phyloP scores from a whole-genome alignment of 1,140 invertebrate species.

The Calephelis virginiensis region DNA sequence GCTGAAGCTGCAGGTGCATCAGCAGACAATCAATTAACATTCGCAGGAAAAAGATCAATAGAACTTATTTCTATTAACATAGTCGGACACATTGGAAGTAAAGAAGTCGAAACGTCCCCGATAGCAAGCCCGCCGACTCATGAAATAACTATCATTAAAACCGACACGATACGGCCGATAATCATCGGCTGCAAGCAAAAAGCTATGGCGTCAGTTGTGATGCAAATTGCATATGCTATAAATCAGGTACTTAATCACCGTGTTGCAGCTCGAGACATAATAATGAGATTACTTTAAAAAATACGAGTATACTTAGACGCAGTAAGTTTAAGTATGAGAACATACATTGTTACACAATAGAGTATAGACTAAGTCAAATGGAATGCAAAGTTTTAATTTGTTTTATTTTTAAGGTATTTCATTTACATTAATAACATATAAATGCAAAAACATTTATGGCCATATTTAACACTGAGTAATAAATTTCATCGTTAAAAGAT shows the following conservation, averaged over 20 bases:
- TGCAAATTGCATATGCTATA: constrained; percentile 75
- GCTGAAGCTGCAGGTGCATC: constrained; percentile 36
- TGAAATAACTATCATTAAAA: constrained; percentile 75
- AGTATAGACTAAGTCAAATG: neutral
- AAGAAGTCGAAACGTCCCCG: constrained; percentile 71
- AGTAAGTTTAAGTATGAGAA: constrained; percentile 35
- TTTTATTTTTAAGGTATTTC: neutral
- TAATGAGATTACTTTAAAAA: constrained; percentile 76
- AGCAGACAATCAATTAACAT: constrained; percentile 68
- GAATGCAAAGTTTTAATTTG: neutral
- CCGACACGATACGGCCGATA: constrained; percentile 74
- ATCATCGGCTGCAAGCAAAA: constrained; percentile 70
- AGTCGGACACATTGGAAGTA: constrained; percentile 72
- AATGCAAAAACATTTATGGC: neutral
- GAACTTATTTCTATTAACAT: constrained; percentile 65
- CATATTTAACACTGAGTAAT: too few relatives aligned
- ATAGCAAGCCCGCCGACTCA: constrained; percentile 66
- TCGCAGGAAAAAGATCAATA: constrained; percentile 50
- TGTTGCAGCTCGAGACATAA: constrained; percentile 54
- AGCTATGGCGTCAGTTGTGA: constrained; percentile 64
- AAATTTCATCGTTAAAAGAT: too few relatives aligned
- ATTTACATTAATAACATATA: constrained; percentile 1
- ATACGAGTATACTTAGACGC: constrained; percentile 36
- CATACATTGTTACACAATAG: constrained; percentile 19
- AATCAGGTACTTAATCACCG: constrained; percentile 75